Conservation (phyloP, 2,888 invertebrate genomes). For the Cephus spinipes region DNA sequence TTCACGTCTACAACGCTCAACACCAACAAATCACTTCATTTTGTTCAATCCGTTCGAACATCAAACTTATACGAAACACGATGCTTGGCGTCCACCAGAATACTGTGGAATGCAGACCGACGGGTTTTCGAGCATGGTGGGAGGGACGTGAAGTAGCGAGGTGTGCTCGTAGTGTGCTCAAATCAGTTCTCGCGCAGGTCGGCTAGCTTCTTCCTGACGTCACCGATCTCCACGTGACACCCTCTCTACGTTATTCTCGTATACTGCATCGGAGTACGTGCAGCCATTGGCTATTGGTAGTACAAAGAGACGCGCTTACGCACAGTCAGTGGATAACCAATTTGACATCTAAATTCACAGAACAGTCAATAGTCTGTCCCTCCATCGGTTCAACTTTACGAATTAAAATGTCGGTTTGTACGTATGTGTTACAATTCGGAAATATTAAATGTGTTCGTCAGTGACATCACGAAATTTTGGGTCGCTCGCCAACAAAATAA, state of each 20-base stretch:
- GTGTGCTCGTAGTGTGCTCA: slow-evolving; percentile 16
- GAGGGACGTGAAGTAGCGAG: slow-evolving; percentile 38
- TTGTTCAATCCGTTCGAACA: not conserved
- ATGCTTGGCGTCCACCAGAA: slow-evolving; percentile 50
- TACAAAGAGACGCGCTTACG: not conserved
- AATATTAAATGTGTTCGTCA: not conserved
- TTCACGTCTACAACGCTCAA: not conserved
- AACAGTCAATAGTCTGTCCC: not conserved
- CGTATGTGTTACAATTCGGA: not conserved
- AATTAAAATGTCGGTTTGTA: not conserved
- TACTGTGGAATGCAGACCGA: slow-evolving; percentile 65
- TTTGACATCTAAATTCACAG: not conserved
- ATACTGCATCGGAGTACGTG: not conserved
- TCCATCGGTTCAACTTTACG: not conserved
- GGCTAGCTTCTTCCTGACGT: slow-evolving; percentile 5
- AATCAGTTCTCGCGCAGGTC: slow-evolving; percentile 27
- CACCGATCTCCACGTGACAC: slow-evolving; percentile 10
- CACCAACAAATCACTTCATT: slow-evolving; percentile 4
- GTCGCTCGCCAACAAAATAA: not conserved
- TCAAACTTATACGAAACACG: slow-evolving; percentile 17
- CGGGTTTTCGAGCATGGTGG: slow-evolving; percentile 59
- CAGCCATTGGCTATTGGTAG: not conserved
- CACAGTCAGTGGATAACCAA: not conserved
- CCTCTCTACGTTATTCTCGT: not conserved
- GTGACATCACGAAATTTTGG: not conserved